A percentile compares a stretch with the other conserved stretches of the same genome.
Conservation (phyloP, 2,797 vertebrate species). For the Schizopygopsis pylzovi region DNA sequence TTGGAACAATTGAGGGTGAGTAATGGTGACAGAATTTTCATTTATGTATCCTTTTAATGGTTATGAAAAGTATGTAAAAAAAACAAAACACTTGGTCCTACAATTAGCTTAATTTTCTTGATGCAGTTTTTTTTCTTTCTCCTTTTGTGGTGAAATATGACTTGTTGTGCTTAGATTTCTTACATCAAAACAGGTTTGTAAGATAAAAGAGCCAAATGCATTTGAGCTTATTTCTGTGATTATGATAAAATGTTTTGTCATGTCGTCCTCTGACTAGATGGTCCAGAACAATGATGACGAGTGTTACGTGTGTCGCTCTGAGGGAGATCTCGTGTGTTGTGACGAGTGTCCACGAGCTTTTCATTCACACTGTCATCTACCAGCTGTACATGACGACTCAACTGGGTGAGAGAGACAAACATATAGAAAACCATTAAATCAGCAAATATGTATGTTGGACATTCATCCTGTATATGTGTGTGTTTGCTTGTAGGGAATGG, state of each 20-base stretch:
- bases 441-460: not conserved
- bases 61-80: no score
- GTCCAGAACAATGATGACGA: slow-evolving; percentile 73
- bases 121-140: no score
- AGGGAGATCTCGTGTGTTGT: slow-evolving; percentile 64
- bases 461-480: slow-evolving; percentile 23
- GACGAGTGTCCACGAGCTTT: slow-evolving; percentile 75
- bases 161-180: not conserved
- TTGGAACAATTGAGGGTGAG: no score
- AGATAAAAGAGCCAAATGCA: not conserved
- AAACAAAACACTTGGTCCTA: no score
- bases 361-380: slow-evolving; percentile 75
- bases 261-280: slow-evolving; percentile 59
- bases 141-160: not conserved
- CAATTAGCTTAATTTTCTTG: no score
- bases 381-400: slow-evolving; percentile 34
- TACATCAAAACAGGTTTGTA: not conserved
- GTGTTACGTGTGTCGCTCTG: slow-evolving; percentile 68
- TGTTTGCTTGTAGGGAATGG: slow-evolving; percentile 71
- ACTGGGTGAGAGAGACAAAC: slow-evolving; percentile 61
- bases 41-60: no score
- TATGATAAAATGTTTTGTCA: not conserved
- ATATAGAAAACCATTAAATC: not conserved
- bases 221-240: not conserved
- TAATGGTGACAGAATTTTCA: no score